These are phyloP conservation scores for Conopomorpha cramerella DNA, from an alignment of 1,140 invertebrate genomes.

Conservation along the genomic window DNA sequence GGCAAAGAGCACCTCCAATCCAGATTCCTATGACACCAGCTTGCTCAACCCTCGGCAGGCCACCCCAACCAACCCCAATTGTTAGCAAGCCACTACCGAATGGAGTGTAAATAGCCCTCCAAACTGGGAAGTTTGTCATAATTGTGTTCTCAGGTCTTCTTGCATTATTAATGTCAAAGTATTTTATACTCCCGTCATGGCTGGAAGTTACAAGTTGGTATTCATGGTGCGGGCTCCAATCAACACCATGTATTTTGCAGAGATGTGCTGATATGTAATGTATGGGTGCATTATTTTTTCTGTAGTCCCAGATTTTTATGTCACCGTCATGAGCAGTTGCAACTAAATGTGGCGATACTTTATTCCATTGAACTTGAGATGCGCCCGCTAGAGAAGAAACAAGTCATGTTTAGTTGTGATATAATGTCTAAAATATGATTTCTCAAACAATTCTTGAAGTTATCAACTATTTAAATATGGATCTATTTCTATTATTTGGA, in stretches of 20 bases:
- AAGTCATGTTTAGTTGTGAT: no score
- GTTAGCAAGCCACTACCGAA: constrained; percentile 92
- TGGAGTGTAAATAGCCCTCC: constrained; percentile 91
- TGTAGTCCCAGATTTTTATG: constrained; percentile 92
- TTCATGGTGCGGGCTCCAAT: constrained; percentile 88
- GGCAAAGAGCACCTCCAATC: constrained; percentile 43
- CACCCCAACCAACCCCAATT: constrained; percentile 66
- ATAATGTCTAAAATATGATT: no score
- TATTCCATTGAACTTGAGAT: constrained; percentile 93
- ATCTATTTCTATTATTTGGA: not conserved
- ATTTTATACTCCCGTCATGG: constrained; percentile 94
- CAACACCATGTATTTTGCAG: constrained; percentile 90
- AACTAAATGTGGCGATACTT: constrained; percentile 78
- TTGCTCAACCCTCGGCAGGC: constrained; percentile 49
- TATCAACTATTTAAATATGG: not conserved
- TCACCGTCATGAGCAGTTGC: constrained; percentile 96
- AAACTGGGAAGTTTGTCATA: constrained; percentile 86
- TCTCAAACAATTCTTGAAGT: no score
- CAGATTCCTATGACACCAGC: constrained; percentile 55
- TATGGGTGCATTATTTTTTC: constrained; percentile 83
- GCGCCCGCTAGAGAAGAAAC: constrained; percentile 84
- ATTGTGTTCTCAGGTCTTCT: constrained; percentile 80
- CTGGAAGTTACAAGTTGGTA: constrained; percentile 89
- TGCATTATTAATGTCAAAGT: constrained; percentile 89
- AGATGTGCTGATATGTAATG: constrained; percentile 94